Evolutionary conservation across 1,140 invertebrate genomes (phyloP).

Genomic region (Antheraea mylitta): DNA sequence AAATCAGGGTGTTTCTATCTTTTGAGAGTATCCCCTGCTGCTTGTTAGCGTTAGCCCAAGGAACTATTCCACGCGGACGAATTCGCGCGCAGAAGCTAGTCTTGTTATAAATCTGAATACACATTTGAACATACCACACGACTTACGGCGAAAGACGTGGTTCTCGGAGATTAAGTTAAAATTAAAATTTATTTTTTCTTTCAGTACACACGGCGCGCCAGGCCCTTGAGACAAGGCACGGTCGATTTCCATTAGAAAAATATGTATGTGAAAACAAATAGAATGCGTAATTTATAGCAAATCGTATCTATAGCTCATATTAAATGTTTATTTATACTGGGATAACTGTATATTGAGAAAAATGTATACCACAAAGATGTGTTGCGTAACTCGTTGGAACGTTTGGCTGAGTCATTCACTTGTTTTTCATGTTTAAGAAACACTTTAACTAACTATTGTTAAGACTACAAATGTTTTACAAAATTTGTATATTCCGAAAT

Average conservation of each 20-base stretch:
- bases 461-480: too few species aligned
- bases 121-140: too few species aligned
- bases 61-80: too few species aligned
- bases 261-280: slow-evolving; percentile 12
- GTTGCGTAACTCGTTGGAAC: not conserved
- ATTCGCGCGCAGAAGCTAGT: too few species aligned
- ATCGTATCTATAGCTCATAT: not conserved
- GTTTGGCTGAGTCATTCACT: not conserved
- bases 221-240: not conserved
- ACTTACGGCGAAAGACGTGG: not conserved
- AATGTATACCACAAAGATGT: not conserved
- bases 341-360: not conserved
- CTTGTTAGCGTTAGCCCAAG: too few species aligned
- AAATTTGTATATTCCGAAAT: too few species aligned
- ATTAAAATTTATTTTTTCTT: not conserved
- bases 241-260: not conserved
- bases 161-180: not conserved
- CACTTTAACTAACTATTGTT: too few species aligned
- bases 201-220: not conserved
- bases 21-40: too few species aligned
- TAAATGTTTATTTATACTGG: slow-evolving; percentile 9
- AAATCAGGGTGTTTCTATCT: too few species aligned
- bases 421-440: too few species aligned
- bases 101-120: too few species aligned
- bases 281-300: slow-evolving; percentile 8